Conservation (phyloP, 2,113 vertebrate genomes). For the Halcyon senegalensis region DNA sequence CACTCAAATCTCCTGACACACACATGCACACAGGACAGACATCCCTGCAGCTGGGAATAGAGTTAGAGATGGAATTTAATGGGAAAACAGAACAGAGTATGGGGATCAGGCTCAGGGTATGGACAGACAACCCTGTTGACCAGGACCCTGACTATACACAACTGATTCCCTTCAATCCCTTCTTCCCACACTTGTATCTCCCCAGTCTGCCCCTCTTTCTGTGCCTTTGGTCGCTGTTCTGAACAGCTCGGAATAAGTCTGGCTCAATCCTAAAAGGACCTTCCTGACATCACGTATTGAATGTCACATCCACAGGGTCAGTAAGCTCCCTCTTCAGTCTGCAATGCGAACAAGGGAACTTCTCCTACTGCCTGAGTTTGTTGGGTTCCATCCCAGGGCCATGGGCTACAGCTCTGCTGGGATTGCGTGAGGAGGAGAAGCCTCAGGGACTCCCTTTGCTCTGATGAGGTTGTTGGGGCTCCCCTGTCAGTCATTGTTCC, state of each 20-base stretch:
- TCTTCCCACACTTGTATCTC: neutral
- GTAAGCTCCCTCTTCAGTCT: neutral
- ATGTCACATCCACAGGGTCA: neutral
- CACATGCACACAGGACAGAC: accelerated
- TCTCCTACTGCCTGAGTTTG: neutral
- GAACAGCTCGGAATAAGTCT: neutral
- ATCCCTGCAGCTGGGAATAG: neutral
- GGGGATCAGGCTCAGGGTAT: neutral
- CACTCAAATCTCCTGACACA: neutral
- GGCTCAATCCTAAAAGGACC: neutral
- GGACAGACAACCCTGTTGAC: neutral
- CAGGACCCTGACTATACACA: neutral
- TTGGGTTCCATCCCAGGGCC: neutral
- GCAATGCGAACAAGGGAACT: neutral
- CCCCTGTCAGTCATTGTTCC: neutral
- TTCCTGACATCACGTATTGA: neutral
- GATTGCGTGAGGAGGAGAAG: accelerated
- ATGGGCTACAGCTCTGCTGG: accelerated
- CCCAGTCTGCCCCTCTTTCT: neutral
- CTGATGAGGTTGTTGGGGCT: neutral
- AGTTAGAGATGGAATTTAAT: neutral
- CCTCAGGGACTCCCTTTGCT: neutral
- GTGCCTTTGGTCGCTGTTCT: neutral
- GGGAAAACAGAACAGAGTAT: neutral
- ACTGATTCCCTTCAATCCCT: neutral